phyloP scores from a whole-genome alignment of 2,113 vertebrate genomes.

The Nyctereutes procyonoides region DNA sequence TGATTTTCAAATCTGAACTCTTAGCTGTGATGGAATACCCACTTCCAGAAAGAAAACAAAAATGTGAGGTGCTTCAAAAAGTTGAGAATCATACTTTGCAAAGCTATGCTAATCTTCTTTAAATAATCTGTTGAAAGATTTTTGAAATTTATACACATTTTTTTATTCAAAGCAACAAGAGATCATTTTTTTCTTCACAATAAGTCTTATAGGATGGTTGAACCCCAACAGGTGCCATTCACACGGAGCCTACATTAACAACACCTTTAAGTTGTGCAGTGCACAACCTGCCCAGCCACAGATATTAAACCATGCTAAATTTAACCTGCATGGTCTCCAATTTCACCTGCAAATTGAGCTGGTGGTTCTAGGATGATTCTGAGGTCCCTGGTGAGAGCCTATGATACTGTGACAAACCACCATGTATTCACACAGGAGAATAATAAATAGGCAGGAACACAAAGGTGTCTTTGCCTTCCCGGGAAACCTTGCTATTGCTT shows the following conservation, averaged over 20 bases:
- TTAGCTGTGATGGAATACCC: neutral
- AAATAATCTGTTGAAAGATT: neutral
- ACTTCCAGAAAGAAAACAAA: neutral
- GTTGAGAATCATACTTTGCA: neutral
- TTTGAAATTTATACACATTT: constrained; percentile 3
- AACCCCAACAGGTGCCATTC: neutral
- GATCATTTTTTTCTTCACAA: neutral
- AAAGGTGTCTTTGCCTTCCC: neutral
- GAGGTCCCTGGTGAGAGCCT: neutral
- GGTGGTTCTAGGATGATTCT: neutral
- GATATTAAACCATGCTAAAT: neutral
- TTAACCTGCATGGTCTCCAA: neutral
- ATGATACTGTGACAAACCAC: neutral
- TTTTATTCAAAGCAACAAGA: constrained; percentile 26
- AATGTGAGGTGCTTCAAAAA: neutral
- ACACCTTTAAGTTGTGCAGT: neutral
- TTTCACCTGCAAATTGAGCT: neutral
- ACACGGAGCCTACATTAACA: neutral
- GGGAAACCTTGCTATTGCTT: neutral
- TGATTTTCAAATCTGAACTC: neutral
- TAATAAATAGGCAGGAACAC: neutral
- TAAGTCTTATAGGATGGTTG: neutral
- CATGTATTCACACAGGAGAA: neutral
- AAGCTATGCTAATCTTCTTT: neutral
- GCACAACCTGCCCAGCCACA: neutral